phyloP scores from a whole-genome alignment of 2,888 invertebrate species.

The Euphydryas editha region DNA sequence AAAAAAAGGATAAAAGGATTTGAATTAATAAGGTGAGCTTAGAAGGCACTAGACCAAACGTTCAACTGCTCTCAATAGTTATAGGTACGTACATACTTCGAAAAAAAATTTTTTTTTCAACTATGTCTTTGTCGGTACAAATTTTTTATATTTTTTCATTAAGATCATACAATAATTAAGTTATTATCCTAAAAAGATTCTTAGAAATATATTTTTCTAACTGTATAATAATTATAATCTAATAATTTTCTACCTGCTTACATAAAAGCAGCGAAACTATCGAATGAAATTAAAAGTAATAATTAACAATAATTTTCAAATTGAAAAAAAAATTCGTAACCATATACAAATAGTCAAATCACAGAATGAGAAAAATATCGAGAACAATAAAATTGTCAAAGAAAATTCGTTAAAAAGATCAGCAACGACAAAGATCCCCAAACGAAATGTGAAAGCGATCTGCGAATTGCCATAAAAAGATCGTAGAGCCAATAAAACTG shows the following conservation, averaged over 20 bases:
- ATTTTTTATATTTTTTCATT: too few species aligned
- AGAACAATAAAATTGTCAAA: slow-evolving; percentile 19
- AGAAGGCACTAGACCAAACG: not conserved
- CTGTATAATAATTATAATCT: too few species aligned
- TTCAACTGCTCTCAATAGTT: not conserved
- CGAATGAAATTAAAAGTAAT: not conserved
- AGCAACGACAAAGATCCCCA: slow-evolving; percentile 63
- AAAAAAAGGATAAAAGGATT: slow-evolving; percentile 30
- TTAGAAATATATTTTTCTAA: too few species aligned
- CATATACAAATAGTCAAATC: not conserved
- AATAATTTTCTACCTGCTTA: too few species aligned
- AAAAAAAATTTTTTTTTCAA: not conserved
- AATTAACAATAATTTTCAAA: not conserved
- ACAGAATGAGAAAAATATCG: slow-evolving; percentile 10
- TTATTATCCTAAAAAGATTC: too few species aligned
- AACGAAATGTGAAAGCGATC: slow-evolving; percentile 76
- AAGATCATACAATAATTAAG: too few species aligned
- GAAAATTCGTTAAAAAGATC: slow-evolving; percentile 44
- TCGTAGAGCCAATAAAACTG: slow-evolving; percentile 75
- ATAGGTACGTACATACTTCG: too few species aligned
- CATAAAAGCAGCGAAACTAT: not conserved
- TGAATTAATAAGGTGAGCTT: slow-evolving; percentile 26
- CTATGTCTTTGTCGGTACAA: not conserved
- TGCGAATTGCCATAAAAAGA: slow-evolving; percentile 79
- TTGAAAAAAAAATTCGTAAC: not conserved